Conservation (phyloP, 2,888 invertebrate genomes). For the Rhagophthalmus giganteus region DNA sequence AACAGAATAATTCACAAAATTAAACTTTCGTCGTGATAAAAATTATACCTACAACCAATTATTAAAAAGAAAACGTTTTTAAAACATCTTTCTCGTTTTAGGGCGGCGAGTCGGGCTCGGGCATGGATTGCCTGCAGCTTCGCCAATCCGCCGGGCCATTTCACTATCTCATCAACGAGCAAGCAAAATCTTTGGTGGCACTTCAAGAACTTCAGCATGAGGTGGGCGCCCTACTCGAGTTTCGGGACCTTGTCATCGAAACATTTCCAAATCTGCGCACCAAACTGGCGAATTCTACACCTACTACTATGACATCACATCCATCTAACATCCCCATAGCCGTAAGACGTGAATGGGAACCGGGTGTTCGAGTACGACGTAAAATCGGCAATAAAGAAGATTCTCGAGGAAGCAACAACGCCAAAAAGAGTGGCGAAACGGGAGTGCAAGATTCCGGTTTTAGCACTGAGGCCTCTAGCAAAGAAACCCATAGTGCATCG, state of each 20-base stretch:
- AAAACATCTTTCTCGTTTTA: slow-evolving; percentile 42
- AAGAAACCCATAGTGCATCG: slow-evolving; percentile 75
- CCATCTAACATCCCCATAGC: slow-evolving; percentile 61
- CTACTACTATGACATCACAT: slow-evolving; percentile 49
- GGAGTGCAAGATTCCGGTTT: slow-evolving; percentile 84
- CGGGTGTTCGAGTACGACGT: slow-evolving; percentile 73
- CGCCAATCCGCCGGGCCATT: slow-evolving; percentile 68
- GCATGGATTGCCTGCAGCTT: slow-evolving; percentile 82
- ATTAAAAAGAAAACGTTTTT: too few relatives aligned
- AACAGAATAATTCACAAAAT: too few relatives aligned
- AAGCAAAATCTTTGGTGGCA: slow-evolving; percentile 84
- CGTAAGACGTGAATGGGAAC: slow-evolving; percentile 74
- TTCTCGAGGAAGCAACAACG: slow-evolving; percentile 32
- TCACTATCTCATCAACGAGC: slow-evolving; percentile 67
- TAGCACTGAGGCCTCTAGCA: slow-evolving; percentile 85
- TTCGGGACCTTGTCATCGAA: slow-evolving; percentile 92
- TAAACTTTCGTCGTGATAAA: too few relatives aligned
- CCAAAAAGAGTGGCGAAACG: slow-evolving; percentile 60
- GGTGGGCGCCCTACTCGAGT: slow-evolving; percentile 87
- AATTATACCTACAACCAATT: too few relatives aligned
- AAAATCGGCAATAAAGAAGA: slow-evolving; percentile 50
- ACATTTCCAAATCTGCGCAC: slow-evolving; percentile 88
- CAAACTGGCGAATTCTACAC: slow-evolving; percentile 70
- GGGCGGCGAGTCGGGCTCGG: slow-evolving; percentile 57
- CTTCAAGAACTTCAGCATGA: slow-evolving; percentile 92